These are phyloP conservation scores for Diabrotica undecimpunctata DNA, from an alignment of 1,140 invertebrate genomes.

Conservation along the genomic window DNA sequence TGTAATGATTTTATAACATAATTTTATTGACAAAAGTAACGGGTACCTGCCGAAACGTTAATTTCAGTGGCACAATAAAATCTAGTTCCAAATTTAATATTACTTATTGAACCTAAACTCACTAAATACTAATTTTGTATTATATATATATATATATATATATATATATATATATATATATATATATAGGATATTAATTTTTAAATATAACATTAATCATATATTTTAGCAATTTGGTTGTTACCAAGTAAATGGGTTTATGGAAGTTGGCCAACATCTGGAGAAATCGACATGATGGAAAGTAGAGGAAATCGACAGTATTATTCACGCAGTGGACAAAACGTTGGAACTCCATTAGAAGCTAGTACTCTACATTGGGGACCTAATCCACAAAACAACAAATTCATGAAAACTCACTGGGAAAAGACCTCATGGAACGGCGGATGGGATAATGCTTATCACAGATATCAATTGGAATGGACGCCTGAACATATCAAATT, in stretches of 20 bases:
- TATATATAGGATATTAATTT: too few relatives aligned
- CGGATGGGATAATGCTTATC: conserved; percentile 51
- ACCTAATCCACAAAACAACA: conserved; percentile 55
- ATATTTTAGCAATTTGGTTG: conserved; percentile 53
- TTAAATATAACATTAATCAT: too few relatives aligned
- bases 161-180: too few relatives aligned
- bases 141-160: too few relatives aligned
- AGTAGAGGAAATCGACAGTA: conserved; percentile 56
- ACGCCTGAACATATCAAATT: conserved; percentile 40
- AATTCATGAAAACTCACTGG: conserved; percentile 52
- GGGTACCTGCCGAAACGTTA: too few relatives aligned
- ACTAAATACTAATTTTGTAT: too few relatives aligned
- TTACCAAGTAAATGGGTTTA: conserved; percentile 56
- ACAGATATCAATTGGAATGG: conserved; percentile 52
- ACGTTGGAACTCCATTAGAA: conserved; percentile 57
- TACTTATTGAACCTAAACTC: too few relatives aligned
- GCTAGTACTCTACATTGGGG: conserved; percentile 63
- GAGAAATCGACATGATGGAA: conserved; percentile 57
- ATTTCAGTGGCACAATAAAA: too few relatives aligned
- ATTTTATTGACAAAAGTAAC: too few relatives aligned
- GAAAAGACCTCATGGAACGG: conserved; percentile 46
- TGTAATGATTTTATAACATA: too few relatives aligned
- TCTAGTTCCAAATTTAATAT: too few relatives aligned
- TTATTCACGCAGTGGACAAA: conserved; percentile 46
- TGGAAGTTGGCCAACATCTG: conserved; percentile 55